These are phyloP conservation scores for Bursaphelenchus okinawaensis DNA, from an alignment of 2,888 invertebrate species.

Conservation along the genomic window DNA sequence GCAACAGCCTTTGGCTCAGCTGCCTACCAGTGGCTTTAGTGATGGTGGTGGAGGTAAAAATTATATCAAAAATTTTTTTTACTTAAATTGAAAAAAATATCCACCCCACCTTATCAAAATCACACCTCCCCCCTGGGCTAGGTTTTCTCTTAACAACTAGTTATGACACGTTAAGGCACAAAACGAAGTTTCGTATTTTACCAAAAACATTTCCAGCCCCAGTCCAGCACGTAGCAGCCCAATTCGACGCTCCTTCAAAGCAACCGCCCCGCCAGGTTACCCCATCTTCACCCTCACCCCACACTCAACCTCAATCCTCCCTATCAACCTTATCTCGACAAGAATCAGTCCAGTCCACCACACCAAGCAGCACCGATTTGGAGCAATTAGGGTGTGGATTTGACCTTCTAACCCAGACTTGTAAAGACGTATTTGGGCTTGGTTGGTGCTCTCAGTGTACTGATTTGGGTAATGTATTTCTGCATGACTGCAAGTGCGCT, in stretches of 20 bases:
- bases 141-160: no score
- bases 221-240: neutral
- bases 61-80: neutral
- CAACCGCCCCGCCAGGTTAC: neutral
- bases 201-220: no score
- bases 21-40: neutral
- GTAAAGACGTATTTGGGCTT: constrained; percentile 47
- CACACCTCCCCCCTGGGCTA: no score
- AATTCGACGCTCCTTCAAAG: neutral
- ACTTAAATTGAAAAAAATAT: no score
- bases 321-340: no score
- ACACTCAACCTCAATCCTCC: neutral
- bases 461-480: constrained; percentile 52
- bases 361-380: constrained; percentile 5
- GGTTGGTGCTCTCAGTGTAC: constrained; percentile 37
- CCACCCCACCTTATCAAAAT: no score
- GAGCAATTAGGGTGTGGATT: constrained; percentile 53
- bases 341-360: neutral
- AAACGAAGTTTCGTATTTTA: no score
- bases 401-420: constrained; percentile 48
- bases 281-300: neutral
- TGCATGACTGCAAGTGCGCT: constrained; percentile 53
- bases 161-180: no score
- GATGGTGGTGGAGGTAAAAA: neutral
- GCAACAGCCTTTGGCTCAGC: neutral